Conservation (phyloP, 2,888 invertebrate genomes). For the Carpatolechia fugitivella region DNA sequence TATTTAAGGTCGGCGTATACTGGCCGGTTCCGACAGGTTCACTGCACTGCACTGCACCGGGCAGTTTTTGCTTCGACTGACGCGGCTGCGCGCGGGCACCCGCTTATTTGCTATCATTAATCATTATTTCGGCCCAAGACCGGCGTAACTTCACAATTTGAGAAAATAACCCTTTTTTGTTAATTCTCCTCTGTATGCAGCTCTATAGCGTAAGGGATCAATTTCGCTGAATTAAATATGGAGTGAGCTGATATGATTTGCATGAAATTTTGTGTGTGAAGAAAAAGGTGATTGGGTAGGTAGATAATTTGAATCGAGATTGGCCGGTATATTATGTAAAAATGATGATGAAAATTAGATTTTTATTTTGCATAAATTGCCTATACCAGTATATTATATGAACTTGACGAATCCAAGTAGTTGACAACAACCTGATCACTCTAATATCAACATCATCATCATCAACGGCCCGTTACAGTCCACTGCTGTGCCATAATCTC, state of each 20-base stretch:
- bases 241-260: slow-evolving; percentile 1
- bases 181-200: neutral
- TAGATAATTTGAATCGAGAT: neutral
- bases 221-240: slow-evolving; percentile 14
- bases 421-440: too few species aligned
- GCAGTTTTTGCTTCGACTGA: slow-evolving; percentile 55
- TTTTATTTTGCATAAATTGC: too few species aligned
- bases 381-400: too few species aligned
- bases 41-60: slow-evolving; percentile 51
- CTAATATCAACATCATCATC: too few species aligned
- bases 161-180: slow-evolving; percentile 76
- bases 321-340: too few species aligned
- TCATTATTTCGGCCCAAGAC: slow-evolving; percentile 75
- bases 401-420: too few species aligned
- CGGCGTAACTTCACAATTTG: slow-evolving; percentile 64
- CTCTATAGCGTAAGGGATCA: slow-evolving; percentile 13
- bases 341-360: too few species aligned
- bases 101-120: slow-evolving; percentile 80
- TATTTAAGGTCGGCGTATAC: neutral
- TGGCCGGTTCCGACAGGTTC: slow-evolving; percentile 37
- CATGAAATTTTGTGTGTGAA: neutral
- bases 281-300: neutral
- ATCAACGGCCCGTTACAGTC: too few species aligned
- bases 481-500: too few species aligned
- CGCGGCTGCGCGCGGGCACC: slow-evolving; percentile 55